Percentiles rank a stretch among this genome's conserved stretches.
Conservation (phyloP, 2,113 vertebrate species). For the Gobio gobio region DNA sequence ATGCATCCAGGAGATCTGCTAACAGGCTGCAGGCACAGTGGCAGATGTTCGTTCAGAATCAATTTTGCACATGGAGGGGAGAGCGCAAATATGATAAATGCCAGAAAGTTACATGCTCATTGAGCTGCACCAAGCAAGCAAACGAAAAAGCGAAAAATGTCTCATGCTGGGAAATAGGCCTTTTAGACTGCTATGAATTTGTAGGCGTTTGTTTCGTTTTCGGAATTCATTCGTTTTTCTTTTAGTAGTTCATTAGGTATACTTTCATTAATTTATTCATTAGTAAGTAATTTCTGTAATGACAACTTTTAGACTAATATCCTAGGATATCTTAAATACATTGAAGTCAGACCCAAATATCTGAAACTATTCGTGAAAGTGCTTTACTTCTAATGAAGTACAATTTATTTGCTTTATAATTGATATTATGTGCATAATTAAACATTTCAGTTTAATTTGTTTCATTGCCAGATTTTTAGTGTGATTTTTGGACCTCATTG, state of each 20-base stretch:
- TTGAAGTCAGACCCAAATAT: not conserved
- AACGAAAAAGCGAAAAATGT: not conserved
- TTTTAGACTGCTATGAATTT: not conserved
- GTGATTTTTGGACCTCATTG: not conserved
- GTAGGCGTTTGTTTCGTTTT: not conserved
- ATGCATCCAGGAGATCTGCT: conserved; percentile 35
- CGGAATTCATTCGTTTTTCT: not conserved
- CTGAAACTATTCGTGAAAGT: not conserved
- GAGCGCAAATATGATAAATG: conserved; percentile 64
- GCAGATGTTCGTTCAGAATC: conserved; percentile 64
- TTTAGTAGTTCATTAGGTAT: too few relatives aligned
- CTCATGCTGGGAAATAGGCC: not conserved
- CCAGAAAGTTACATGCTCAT: conserved; percentile 56
- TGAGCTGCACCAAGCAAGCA: conserved; percentile 44
- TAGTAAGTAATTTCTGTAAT: not conserved
- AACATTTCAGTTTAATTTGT: not conserved
- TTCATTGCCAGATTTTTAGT: too few relatives aligned
- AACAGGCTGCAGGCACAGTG: conserved; percentile 42
- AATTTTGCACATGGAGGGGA: conserved; percentile 64
- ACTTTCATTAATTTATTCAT: too few relatives aligned
- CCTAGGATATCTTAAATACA: not conserved
- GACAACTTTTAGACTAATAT: not conserved
- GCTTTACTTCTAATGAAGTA: not conserved
- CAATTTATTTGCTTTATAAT: not conserved
- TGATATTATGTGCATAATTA: not conserved